Percentiles rank a stretch among this genome's conserved stretches.
phyloP scores from a whole-genome alignment of 2,113 vertebrate species.

The Nerophis lumbriciformis region DNA sequence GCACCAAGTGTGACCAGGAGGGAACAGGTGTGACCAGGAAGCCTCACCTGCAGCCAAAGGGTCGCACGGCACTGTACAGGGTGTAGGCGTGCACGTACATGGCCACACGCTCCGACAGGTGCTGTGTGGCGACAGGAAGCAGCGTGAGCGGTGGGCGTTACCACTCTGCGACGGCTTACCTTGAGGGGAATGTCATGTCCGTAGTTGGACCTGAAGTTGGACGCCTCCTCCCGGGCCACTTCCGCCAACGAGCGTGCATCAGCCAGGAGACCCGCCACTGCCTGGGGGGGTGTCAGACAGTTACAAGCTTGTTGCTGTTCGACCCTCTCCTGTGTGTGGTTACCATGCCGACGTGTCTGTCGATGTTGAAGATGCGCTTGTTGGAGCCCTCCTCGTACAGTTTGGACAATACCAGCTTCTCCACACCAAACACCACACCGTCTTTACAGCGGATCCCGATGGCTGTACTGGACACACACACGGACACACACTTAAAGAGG shows the following conservation, averaged over 20 bases:
- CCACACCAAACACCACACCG: conserved; percentile 94
- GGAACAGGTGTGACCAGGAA: too few relatives aligned
- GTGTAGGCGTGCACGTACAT: conserved; percentile 99
- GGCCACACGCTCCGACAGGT: conserved; percentile 93
- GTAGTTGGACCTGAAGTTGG: conserved; percentile 94
- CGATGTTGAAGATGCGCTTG: conserved; percentile 97
- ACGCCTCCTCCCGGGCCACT: conserved; percentile 93
- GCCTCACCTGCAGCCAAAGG: conserved; percentile 94
- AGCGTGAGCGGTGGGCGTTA: background rate
- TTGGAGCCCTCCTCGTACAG: conserved; percentile 98
- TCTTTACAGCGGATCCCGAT: conserved; percentile 96
- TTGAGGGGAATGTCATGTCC: conserved; percentile 95
- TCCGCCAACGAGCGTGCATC: conserved; percentile 93
- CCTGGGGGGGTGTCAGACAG: conserved; percentile 61
- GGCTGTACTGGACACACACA: conserved; percentile 78
- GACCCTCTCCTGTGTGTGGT: conserved; percentile 24
- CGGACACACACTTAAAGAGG: background rate
- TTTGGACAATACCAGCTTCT: conserved; percentile 96
- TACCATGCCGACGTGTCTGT: conserved; percentile 97
- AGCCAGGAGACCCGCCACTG: conserved; percentile 90
- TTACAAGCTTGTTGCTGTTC: background rate
- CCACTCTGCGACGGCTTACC: conserved; percentile 56
- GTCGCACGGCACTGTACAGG: conserved; percentile 94
- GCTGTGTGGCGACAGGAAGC: conserved; percentile 62
- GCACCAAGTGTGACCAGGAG: too few relatives aligned